phyloP scores from a whole-genome alignment of 2,888 invertebrate genomes.

The Diplazon laetatorius region DNA sequence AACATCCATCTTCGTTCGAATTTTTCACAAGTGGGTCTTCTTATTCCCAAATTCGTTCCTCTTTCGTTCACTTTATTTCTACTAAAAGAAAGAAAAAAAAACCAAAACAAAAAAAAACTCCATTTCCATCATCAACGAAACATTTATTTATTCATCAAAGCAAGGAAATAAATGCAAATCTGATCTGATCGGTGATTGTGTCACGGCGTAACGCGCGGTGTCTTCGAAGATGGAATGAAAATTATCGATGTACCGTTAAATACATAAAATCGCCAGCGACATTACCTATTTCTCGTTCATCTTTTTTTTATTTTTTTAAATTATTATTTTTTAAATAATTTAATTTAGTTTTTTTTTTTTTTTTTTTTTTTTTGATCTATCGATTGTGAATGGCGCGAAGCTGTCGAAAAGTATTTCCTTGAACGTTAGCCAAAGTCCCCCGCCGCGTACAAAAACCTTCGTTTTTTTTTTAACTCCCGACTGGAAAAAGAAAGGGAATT shows the following conservation, averaged over 20 bases:
- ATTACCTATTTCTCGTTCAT: slow-evolving; percentile 67
- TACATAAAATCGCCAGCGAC: slow-evolving; percentile 80
- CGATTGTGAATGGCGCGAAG: slow-evolving; percentile 37
- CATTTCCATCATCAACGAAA: slow-evolving; percentile 8
- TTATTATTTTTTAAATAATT: slow-evolving; percentile 48
- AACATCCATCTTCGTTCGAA: no score
- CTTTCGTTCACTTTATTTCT: slow-evolving; percentile 65
- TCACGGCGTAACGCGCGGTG: slow-evolving; percentile 27
- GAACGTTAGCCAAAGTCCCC: not conserved
- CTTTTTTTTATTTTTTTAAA: slow-evolving; percentile 63
- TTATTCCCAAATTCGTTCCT: no score
- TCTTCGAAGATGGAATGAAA: slow-evolving; percentile 76
- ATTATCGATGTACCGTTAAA: slow-evolving; percentile 76
- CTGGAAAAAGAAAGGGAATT: no score
- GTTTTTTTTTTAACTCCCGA: slow-evolving; percentile 1
- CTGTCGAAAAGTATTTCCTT: not conserved
- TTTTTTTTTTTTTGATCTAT: slow-evolving; percentile 12
- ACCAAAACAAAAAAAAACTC: slow-evolving; percentile 39
- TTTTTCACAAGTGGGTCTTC: no score
- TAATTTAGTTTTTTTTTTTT: slow-evolving; percentile 40
- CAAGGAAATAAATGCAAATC: slow-evolving; percentile 74
- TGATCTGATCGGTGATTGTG: slow-evolving; percentile 65
- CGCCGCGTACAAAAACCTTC: slow-evolving; percentile 15
- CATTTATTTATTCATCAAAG: slow-evolving; percentile 38
- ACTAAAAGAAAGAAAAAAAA: not conserved